A percentile compares a stretch with the other conserved stretches of the same genome.
Evolutionary conservation across 2,797 vertebrate genomes (phyloP).

Genomic region (Allobates femoralis): DNA sequence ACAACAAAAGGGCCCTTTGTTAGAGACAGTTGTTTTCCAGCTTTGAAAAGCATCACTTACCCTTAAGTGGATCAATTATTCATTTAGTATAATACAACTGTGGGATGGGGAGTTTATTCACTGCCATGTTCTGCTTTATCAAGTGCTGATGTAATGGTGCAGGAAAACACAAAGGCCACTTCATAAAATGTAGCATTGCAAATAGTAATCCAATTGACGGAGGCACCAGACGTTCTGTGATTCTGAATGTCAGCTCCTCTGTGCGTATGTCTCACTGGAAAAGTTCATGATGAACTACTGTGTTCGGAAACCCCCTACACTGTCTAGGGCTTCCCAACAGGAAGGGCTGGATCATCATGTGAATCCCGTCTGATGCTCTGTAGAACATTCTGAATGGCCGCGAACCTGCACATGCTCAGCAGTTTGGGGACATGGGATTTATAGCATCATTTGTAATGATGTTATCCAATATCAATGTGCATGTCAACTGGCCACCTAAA

Average conservation of each 20-base stretch:
- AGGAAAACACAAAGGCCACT: conserved; percentile 57
- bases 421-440: background rate
- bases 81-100: conserved; percentile 42
- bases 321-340: conserved; percentile 3
- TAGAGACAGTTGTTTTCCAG: conserved; percentile 52
- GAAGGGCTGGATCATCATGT: conserved; percentile 35
- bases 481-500: background rate
- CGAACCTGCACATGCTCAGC: background rate
- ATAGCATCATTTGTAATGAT: too few species aligned
- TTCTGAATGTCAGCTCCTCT: conserved; percentile 47
- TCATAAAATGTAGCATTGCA: conserved; percentile 61
- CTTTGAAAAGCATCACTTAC: conserved; percentile 33
- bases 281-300: conserved; percentile 49
- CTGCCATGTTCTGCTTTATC: conserved; percentile 41
- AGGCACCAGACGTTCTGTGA: conserved; percentile 47
- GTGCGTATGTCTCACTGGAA: conserved; percentile 20
- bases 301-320: conserved; percentile 13
- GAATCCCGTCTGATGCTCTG: background rate
- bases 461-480: background rate
- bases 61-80: conserved; percentile 55
- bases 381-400: background rate
- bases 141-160: conserved; percentile 54
- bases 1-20: conserved; percentile 33
- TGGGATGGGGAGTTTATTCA: conserved; percentile 56
- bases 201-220: conserved; percentile 61